Evolutionary conservation across 2,113 vertebrate species (phyloP), one percentile per base, ranked within the genome.

Genomic region (Cavia porcellus): DNA sequence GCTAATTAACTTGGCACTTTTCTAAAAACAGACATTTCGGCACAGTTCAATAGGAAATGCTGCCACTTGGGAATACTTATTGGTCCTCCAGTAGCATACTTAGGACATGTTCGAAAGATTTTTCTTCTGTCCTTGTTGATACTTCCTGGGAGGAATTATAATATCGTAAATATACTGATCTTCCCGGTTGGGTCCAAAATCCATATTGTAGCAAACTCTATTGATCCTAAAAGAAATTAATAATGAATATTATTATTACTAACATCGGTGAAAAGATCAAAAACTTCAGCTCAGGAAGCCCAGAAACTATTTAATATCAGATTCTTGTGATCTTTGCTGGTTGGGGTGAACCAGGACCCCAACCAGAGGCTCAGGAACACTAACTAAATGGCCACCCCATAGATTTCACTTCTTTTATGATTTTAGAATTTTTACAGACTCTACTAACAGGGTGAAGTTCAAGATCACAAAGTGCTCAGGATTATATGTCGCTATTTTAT

Each of bases 1-100:
- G 92, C 92, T 97, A 97, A 97, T 94, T 97, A 97, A 96, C 77
- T 90, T 92, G 84, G 92, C 55, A 90, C 92, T 82, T 94, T 97
- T 91, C 89, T 95, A 77, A 87, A 89, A 95, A 92, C 62, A 72
- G 80, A 96, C 85, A 62, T 93, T 83, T 47, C 92, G 55, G 66
- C 66, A 79, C 42, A 70, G 92, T 97, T 84, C 80, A 93, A 92
- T 92, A 88, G 85, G 64, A 96, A 96, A 86, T 9, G 30, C 86
- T 97, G 89, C 79, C 64, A 86, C 47, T 90, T 50, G 25, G 25
- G 94, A 66, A 88, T 77, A 94, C 19, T 80, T 85, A 64, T 0
- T 47, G 82, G 64, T 75, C 74, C 61, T 96, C 22, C 38, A 52
- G 35, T 52, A 81, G 66, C 72, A 94, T 4, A 32, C 14, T 92